Evolutionary conservation across 1,140 invertebrate species (phyloP), one percentile per base, ranked within the genome.

Genomic region (Drosophila fuyamai): DNA sequence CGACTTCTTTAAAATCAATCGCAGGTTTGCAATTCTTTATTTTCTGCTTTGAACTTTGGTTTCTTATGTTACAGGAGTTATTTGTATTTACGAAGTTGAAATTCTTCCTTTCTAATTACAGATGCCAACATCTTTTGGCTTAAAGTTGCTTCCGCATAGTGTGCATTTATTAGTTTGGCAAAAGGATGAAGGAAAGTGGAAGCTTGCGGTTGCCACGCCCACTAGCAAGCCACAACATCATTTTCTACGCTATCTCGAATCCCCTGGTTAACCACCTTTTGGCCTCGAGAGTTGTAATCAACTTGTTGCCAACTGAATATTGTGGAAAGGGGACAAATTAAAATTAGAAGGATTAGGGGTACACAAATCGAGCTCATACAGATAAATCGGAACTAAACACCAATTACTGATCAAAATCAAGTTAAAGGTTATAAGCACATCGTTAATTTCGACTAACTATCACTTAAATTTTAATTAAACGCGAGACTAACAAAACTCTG

Each of bases 261-360:
- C 48, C 16, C 8, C 29, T 59, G 57, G 44, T 51, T 59, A 35
- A 53, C 44, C 29, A n/a, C 16, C 44, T 59, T 48, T 32, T 59
- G 56, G 56, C 56, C 56, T 58, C 43, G 27, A 13, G 57, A 53
- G 46, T 27, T 14, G 46, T 16, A 53, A 60, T 60, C 57, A 60
- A 53, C 44, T 60, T 38, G 32, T 53, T 60, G 44, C 46, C 32
- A 50, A 32, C 14, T 18, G 27, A 51, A 6, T 13, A 13, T 18
- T 13, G 53, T 9, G 5, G 35, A 38, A 18, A 29, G 27, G 27
- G 27, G n/a, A 4, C 14, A 16, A 10, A 18, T 27, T 23, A 12
- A 16, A 2, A 18, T 3, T 14, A 14, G 2, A 43, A 43, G 14
- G 6, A 43, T 43, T 13, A 27, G 9, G 6, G 18, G 10, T 55